Conservation (phyloP, 2,888 invertebrate genomes). For the Lasioglossum vierecki region DNA sequence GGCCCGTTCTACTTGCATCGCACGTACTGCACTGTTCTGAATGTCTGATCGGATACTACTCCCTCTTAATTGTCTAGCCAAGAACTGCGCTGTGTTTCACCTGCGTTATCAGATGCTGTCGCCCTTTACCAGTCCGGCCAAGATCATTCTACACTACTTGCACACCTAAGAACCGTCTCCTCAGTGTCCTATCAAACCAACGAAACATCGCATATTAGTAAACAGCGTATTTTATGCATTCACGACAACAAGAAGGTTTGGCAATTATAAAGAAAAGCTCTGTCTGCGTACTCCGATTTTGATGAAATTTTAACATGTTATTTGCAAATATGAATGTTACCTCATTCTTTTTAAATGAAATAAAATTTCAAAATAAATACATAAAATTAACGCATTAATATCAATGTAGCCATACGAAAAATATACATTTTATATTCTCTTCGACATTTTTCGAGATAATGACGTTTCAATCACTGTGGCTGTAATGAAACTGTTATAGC, state of each 20-base stretch:
- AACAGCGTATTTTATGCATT: not conserved
- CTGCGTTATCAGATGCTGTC: constrained; percentile 6
- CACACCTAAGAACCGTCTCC: not conserved
- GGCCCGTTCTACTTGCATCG: constrained; percentile 27
- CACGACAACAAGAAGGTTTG: not conserved
- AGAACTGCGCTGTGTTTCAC: constrained; percentile 13
- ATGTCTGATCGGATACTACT: constrained; percentile 27
- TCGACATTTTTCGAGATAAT: too few relatives aligned
- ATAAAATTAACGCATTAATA: too few relatives aligned
- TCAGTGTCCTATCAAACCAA: not conserved
- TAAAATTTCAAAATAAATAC: too few relatives aligned
- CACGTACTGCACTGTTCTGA: constrained; percentile 24
- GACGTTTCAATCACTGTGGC: too few relatives aligned
- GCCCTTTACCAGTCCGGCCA: not conserved
- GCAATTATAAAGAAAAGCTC: too few relatives aligned
- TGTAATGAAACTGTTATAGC: too few relatives aligned
- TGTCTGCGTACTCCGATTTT: too few relatives aligned
- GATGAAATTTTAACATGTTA: too few relatives aligned
- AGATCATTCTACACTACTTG: not conserved
- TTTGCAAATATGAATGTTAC: too few relatives aligned
- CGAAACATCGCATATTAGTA: not conserved
- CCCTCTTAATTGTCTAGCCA: constrained; percentile 21
- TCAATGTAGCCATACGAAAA: too few relatives aligned
- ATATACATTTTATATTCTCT: too few relatives aligned
- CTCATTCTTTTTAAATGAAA: too few relatives aligned